Evolutionary conservation across 2,888 invertebrate species (phyloP), one percentile per base, ranked within the genome.

Genomic region (Orchestes rusci): DNA sequence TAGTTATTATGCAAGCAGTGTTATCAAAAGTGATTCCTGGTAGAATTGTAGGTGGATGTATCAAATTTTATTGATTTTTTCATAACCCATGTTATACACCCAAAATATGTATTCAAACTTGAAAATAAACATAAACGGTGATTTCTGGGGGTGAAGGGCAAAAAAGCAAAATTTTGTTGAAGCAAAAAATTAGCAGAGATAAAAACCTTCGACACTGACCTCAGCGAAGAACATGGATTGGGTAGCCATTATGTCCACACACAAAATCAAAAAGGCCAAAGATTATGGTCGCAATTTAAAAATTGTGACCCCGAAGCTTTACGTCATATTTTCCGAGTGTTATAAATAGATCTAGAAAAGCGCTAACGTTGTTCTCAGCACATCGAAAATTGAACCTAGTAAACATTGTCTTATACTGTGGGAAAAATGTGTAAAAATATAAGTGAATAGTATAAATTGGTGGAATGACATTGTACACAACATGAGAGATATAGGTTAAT

Each of bases 361-460:
- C 41, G 39, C 30, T 47, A 43, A 46, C 38, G 38, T 36, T 46
- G 35, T 35, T 20, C 43, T 39, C 33, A 45, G 34, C 31, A 39
- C 20, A 17, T 42, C 39, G 23, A 50, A 47, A 46, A 50, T 43
- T 39, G 40, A 30, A 34, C 31, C 44, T n/a, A 37, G 43, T 15
- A 41, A 46, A 35, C 36, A 33, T 10, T 35, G 29, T 17, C 16
- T 29, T n/a, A 37, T 16, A 13, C n/a, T 15, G 33, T 45, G 44
- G 28, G 45, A 50, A 40, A 35, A 44, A 48, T 42, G 40, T 19
- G 52, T 49, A 39, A 47, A 49, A 48, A 55, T 39, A 43, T 52
- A 55, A 31, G 46, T 48, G 40, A 54, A 47, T 20, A 57, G 47
- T 46, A 57, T 54, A 52, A 52, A 57, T 16, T 57, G 53, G 51